Conservation (phyloP, 2,888 invertebrate species). For the Lasioglossum oenotherae region DNA sequence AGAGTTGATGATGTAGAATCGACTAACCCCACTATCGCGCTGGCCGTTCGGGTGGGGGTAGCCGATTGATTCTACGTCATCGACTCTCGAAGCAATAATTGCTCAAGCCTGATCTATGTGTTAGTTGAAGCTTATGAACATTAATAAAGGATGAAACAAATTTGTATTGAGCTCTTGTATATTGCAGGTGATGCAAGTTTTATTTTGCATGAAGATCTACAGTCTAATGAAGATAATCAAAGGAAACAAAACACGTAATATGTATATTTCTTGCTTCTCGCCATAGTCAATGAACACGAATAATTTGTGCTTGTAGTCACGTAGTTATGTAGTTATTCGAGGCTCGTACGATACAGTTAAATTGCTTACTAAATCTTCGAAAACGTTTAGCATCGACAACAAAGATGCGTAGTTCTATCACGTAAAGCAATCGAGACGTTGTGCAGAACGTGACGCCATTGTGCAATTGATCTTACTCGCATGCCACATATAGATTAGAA, state of each 20-base stretch:
- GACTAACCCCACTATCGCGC: too few relatives aligned
- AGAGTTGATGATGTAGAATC: too few relatives aligned
- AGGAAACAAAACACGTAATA: not conserved
- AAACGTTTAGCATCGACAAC: not conserved
- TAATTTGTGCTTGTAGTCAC: not conserved
- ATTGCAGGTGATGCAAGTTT: not conserved
- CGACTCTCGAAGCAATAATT: too few relatives aligned
- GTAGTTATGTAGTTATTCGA: not conserved
- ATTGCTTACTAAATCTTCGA: not conserved
- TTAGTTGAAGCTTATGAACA: not conserved
- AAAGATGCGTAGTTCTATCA: not conserved
- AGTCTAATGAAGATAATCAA: not conserved
- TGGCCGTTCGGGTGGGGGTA: too few relatives aligned
- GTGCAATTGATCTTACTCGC: slow-evolving; percentile 29
- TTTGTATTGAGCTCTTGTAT: too few relatives aligned
- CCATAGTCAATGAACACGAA: not conserved
- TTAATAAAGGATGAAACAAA: not conserved
- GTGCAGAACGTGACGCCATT: slow-evolving; percentile 8
- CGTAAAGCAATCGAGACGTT: not conserved
- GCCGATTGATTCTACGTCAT: too few relatives aligned
- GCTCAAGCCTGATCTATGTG: too few relatives aligned
- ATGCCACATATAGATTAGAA: slow-evolving; percentile 15
- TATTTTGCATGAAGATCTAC: not conserved
- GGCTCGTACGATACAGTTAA: not conserved
- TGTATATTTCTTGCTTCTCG: not conserved